These are phyloP conservation scores for Silurus meridionalis DNA, from an alignment of 2,113 vertebrate species.

Conservation along the genomic window DNA sequence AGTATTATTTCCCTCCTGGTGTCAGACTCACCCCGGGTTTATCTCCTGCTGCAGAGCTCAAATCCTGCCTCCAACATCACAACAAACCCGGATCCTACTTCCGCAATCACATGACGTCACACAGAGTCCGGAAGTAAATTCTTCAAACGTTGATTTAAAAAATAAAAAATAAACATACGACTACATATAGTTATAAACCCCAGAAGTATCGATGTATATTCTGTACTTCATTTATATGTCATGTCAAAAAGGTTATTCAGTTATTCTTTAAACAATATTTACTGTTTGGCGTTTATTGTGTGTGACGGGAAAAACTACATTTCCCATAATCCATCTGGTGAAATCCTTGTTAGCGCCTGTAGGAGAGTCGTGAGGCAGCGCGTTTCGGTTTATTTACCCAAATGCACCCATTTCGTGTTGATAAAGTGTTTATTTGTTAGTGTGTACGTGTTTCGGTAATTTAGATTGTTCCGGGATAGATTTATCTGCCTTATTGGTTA, in stretches of 20 bases:
- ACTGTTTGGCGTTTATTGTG: not conserved
- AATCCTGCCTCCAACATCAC: not conserved
- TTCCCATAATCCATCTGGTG: not conserved
- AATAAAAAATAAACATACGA: no score
- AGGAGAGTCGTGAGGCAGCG: not conserved
- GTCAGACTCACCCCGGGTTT: no score
- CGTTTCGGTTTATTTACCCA: not conserved
- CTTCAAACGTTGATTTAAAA: not conserved
- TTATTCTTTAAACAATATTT: no score
- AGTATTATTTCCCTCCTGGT: no score
- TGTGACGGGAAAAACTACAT: not conserved
- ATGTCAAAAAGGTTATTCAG: not conserved
- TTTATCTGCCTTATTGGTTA: no score
- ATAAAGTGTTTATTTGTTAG: not conserved
- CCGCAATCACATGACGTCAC: not conserved
- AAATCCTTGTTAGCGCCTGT: no score
- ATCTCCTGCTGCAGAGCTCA: not conserved
- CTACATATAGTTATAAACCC: not conserved
- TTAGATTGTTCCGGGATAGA: not conserved
- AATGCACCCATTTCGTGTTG: not conserved
- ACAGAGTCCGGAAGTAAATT: not conserved
- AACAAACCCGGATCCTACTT: conserved; percentile 15
- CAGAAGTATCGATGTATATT: not conserved
- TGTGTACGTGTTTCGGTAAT: not conserved
- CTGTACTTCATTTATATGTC: not conserved